phyloP scores from a whole-genome alignment of 1,140 invertebrate genomes.

The Cylas formicarius region DNA sequence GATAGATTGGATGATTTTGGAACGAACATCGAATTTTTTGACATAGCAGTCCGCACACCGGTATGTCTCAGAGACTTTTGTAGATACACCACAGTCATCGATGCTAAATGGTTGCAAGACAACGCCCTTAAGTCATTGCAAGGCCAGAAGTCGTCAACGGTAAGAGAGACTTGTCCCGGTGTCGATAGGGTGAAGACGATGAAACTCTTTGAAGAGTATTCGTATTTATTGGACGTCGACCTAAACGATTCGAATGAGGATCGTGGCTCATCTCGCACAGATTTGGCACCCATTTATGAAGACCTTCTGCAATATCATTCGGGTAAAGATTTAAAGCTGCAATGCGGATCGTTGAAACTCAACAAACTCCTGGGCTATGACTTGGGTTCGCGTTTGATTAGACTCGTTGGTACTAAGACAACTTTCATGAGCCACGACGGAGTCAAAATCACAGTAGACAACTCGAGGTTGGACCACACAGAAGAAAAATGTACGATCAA shows the following conservation, averaged over 20 bases:
- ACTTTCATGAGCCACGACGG: slow-evolving; percentile 28
- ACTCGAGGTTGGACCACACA: slow-evolving; percentile 19
- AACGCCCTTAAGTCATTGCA: slow-evolving; percentile 4
- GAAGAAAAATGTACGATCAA: slow-evolving; percentile 19
- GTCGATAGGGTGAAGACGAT: slow-evolving; percentile 12
- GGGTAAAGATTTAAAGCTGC: slow-evolving; percentile 6
- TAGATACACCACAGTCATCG: slow-evolving; percentile 18
- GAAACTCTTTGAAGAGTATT: slow-evolving; percentile 24
- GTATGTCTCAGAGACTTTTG: slow-evolving; percentile 31
- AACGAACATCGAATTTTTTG: slow-evolving; percentile 18
- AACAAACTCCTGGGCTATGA: slow-evolving; percentile 21
- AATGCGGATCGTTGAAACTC: slow-evolving; percentile 9
- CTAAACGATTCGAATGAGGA: slow-evolving; percentile 2
- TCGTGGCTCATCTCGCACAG: slow-evolving; percentile 4
- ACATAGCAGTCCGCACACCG: slow-evolving; percentile 19
- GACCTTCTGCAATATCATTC: slow-evolving; percentile 20
- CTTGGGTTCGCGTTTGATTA: slow-evolving; percentile 18
- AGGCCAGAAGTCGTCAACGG: slow-evolving; percentile 7
- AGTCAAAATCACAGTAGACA: slow-evolving; percentile 27
- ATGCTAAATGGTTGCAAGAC: slow-evolving; percentile 20
- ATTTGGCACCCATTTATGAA: slow-evolving; percentile 11
- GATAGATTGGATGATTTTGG: slow-evolving; percentile 28
- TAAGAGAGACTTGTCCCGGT: slow-evolving; percentile 19
- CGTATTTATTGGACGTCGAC: slow-evolving; percentile 14
- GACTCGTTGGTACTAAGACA: slow-evolving; percentile 22